Base-by-base conservation (phyloP, 2,113 vertebrate species). In the Dicrurus megarhynchus region DNA sequence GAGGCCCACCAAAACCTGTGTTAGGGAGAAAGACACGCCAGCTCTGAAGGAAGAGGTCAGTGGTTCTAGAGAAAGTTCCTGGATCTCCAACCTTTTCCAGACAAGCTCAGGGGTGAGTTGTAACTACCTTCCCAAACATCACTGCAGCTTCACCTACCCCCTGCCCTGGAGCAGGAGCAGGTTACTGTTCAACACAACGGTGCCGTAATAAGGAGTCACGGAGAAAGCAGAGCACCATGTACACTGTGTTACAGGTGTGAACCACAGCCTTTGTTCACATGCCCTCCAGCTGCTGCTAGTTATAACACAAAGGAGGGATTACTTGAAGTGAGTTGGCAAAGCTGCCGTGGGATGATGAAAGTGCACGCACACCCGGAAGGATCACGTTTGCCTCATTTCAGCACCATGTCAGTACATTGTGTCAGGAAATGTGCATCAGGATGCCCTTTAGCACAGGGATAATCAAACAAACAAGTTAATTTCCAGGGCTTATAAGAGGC, bases 271-370 rank as follows among this genome's bases (percentile, higher is more conserved):
- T 96, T 92, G 89, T 87, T 92, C 94, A 75, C 65, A 91, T 89
- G 87, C 87, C 93, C 93, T 97, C 81, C 91, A 96, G 96, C 91
- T 93, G 89, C 84, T 94, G 84, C 84, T 73, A 47, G 87, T 75
- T 89, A 30, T 26, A 95, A 95, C 64, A 96, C 93, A 92, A 95
- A 60, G 70, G 70, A 93, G 61, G 91, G 91, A 96, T 97, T 95
- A 96, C 91, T 6, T 61, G 56, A 57, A 95, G 74, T 53, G 73
- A 75, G 59, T 8, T 97, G 94, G 80, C 91, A 90, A 77, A 92
- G 91, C 52, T 90, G 82, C 69, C 59, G 16, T 47, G 60, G 80
- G 84, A 87, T 73, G 91, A 94, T 92, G 89, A 93, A 95, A 77
- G 89, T 44, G 69, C 41, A 87, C 0, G 1, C 35, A 53, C 15